A percentile compares a stretch with the other conserved stretches of the same genome.
These are phyloP conservation scores for Leucopternis melanops DNA, from an alignment of 2,113 vertebrate species.

Conservation along the genomic window DNA sequence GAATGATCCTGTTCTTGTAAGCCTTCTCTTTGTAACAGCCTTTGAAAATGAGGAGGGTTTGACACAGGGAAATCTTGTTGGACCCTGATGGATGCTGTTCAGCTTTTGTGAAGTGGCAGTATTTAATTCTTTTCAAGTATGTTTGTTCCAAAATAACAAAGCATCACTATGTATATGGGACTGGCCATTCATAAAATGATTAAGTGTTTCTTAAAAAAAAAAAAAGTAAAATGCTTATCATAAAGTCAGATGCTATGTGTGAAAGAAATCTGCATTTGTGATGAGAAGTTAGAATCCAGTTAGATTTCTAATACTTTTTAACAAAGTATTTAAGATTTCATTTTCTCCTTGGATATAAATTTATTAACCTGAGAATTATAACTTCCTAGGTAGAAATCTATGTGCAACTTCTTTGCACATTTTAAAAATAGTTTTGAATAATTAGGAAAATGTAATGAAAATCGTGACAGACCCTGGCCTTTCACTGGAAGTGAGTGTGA, in stretches of 20 bases:
- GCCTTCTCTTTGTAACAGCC: neutral
- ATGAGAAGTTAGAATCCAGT: neutral
- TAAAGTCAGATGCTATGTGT: neutral
- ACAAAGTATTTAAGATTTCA: neutral
- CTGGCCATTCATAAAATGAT: neutral
- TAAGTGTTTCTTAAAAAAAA: neutral
- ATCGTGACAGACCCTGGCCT: neutral
- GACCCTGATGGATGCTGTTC: neutral
- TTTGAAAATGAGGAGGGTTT: neutral
- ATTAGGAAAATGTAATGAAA: neutral
- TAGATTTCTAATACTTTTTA: neutral
- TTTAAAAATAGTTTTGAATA: neutral
- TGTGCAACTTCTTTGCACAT: neutral
- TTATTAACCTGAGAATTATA: neutral
- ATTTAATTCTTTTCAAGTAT: neutral
- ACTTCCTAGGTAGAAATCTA: neutral
- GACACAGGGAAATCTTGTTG: neutral
- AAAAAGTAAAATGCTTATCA: neutral
- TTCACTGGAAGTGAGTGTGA: neutral
- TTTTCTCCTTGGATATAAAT: neutral
- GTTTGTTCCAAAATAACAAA: neutral
- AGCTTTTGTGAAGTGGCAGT: neutral
- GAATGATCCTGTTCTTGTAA: neutral
- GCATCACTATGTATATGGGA: too few species aligned
- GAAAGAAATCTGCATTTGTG: neutral